A percentile compares a stretch with the other conserved stretches of the same genome.
Evolutionary conservation across 1,140 invertebrate species (phyloP).

Genomic region (Planococcus citri): DNA sequence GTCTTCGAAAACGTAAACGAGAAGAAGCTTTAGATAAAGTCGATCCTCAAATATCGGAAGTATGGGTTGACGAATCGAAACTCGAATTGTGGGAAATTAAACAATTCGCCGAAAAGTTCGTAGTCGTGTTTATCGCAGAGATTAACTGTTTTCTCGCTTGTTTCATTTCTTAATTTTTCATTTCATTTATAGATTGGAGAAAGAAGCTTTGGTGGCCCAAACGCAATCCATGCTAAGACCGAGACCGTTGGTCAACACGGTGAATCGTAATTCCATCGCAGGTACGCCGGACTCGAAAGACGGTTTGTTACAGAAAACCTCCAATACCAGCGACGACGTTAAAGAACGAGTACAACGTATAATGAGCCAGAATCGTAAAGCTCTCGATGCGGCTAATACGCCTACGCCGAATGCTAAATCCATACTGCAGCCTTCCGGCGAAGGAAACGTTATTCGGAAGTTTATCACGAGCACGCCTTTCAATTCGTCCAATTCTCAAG

Average conservation of each 20-base stretch:
- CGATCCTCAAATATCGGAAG: constrained; percentile 80
- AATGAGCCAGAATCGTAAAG: background rate
- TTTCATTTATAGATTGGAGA: constrained; percentile 1
- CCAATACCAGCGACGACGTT: background rate
- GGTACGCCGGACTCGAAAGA: background rate
- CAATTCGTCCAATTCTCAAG: background rate
- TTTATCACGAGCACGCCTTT: background rate
- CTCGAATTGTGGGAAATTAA: constrained; percentile 95
- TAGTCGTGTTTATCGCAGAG: background rate
- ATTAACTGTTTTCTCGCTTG: background rate
- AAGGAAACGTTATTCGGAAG: background rate
- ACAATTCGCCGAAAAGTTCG: constrained; percentile 65
- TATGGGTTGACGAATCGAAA: constrained; percentile 93
- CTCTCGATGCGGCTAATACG: background rate
- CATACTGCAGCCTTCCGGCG: background rate
- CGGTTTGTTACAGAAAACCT: background rate
- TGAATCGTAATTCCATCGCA: background rate
- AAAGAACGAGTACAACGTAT: background rate
- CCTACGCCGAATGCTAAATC: background rate
- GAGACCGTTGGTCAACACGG: background rate
- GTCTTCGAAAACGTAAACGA: constrained; percentile 77
- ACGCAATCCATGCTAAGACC: background rate
- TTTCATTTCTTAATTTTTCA: background rate
- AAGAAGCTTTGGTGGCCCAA: background rate
- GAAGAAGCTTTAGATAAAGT: constrained; percentile 80